Evolutionary conservation across 2,113 vertebrate genomes (phyloP).

Genomic region (Camelus bactrianus): DNA sequence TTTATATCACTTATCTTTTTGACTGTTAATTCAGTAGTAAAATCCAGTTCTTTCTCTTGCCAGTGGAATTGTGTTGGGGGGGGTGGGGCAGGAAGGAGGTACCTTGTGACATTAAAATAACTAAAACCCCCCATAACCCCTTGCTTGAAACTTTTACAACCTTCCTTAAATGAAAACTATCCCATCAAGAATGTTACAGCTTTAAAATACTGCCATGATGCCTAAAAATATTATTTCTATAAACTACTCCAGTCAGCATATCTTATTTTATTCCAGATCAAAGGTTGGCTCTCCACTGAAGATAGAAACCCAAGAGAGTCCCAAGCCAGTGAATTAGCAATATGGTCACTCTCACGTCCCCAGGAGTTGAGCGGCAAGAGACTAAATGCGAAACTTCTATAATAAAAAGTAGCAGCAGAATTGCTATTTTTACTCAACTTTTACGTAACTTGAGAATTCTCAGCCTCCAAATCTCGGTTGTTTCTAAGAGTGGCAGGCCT

Average conservation of each 20-base stretch:
- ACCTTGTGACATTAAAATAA: neutral
- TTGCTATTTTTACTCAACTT: constrained; percentile 50
- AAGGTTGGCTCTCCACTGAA: neutral
- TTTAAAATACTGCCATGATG: constrained; percentile 7
- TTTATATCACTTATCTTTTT: neutral
- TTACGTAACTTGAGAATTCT: constrained; percentile 48
- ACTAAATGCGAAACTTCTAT: constrained; percentile 10
- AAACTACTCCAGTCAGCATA: neutral
- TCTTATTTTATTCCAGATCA: neutral
- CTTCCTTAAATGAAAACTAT: neutral
- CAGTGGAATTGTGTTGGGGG: neutral
- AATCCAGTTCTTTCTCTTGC: neutral
- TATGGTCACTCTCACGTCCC: neutral
- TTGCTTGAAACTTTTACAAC: neutral
- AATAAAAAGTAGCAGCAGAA: constrained; percentile 21
- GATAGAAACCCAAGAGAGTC: neutral
- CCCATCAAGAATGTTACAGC: neutral
- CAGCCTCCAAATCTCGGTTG: neutral
- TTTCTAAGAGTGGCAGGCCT: neutral
- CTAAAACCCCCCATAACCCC: neutral
- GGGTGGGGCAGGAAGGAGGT: no score
- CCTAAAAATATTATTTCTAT: constrained; percentile 33
- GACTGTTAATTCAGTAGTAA: neutral
- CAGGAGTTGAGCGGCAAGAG: neutral
- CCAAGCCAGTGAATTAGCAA: neutral